Base-by-base conservation (phyloP, 1,140 invertebrate species). In the Drosophila tropicalis region DNA sequence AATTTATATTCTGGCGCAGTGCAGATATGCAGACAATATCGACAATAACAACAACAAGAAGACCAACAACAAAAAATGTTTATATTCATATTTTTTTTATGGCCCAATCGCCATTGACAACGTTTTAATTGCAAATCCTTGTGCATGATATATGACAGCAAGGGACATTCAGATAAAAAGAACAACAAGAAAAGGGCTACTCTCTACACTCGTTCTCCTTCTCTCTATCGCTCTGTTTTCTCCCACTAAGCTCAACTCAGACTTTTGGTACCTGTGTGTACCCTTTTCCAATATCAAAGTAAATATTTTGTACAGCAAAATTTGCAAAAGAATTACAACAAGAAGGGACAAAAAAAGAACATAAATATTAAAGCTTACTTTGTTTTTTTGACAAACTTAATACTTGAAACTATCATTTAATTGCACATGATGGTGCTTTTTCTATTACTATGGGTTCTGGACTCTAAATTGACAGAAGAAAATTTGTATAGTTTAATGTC, bases 91-190 rank as follows among this genome's bases (percentile, higher is more conserved):
- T 58, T 58, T 36, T 17, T 36, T 29, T 29, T 34, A 34, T 29
- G 25, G 15, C 5, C 29, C 56, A 61, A 69, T 61, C 51, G 54
- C 67, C 82, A 85, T 75, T 72, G 81, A 85, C 81, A 85, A 86
- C 75, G 67, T 86, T 85, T 85, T 85, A 85, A 85, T 85, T 85
- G 82, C 74, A 72, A 63, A 58, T 62, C 66, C 73, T 58, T 36
- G 72, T 60, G 40, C 44, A 75, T 86, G 82, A 85, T 76, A 76
- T 79, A 86, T 66, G 73, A 47, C 62, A 15, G 63, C 29, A 41
- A 17, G 54, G 65, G 36, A 65, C 61, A 40, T 19, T 19, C 41
- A 25, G 5, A 10, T 12, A 3, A 39, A 10, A 39, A 47, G 15
- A 19, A 5, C 51, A 56, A 39, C 34, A 41, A 68, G 62, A 66